Conservation (phyloP, 1,140 invertebrate genomes). For the Ceratina australensis region DNA sequence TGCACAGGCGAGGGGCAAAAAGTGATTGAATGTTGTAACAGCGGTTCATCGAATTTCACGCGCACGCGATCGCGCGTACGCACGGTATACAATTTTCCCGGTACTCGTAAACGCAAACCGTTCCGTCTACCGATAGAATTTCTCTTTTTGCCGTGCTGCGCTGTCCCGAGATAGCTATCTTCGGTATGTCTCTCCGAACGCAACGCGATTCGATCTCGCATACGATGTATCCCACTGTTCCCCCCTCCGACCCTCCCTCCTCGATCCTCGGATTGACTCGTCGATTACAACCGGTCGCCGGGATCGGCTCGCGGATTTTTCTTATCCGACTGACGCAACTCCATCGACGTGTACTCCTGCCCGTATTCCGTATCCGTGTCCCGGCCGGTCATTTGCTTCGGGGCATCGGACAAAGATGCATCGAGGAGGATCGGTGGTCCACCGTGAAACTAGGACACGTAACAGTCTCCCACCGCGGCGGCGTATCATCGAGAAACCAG, state of each 20-base stretch:
- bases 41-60: neutral
- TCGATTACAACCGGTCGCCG: slow-evolving; percentile 57
- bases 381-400: slow-evolving; percentile 18
- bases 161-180: slow-evolving; percentile 15
- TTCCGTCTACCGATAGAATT: slow-evolving; percentile 20
- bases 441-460: slow-evolving; percentile 58
- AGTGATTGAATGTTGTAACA: neutral
- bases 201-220: slow-evolving; percentile 34
- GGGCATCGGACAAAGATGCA: slow-evolving; percentile 58
- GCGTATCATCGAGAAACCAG: neutral
- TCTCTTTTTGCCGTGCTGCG: slow-evolving; percentile 13
- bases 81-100: neutral
- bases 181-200: slow-evolving; percentile 24
- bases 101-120: neutral
- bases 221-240: slow-evolving; percentile 32
- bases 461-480: slow-evolving; percentile 13
- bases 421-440: slow-evolving; percentile 33
- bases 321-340: slow-evolving; percentile 54
- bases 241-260: neutral
- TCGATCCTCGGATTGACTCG: slow-evolving; percentile 59
- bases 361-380: too few relatives aligned
- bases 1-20: too few relatives aligned
- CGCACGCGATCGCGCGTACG: neutral
- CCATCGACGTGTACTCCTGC: slow-evolving; percentile 38
- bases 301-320: slow-evolving; percentile 51